phyloP scores from a whole-genome alignment of 2,113 vertebrate genomes.

The Sakesphorus luctuosus region DNA sequence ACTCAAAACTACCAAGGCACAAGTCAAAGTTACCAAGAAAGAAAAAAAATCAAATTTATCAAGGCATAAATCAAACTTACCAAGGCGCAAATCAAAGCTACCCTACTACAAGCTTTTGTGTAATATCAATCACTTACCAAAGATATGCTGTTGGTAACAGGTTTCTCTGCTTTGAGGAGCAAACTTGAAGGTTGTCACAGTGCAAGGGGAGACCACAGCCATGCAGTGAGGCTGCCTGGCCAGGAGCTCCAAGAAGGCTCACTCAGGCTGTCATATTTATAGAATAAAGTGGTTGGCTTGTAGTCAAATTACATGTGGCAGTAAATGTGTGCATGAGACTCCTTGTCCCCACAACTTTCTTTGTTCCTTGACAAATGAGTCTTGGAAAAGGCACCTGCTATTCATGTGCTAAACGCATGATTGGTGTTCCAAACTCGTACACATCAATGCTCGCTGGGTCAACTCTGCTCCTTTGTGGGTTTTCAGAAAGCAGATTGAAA shows the following conservation, averaged over 20 bases:
- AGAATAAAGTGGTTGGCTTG: not conserved
- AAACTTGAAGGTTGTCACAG: not conserved
- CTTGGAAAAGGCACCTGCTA: not conserved
- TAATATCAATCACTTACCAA: not conserved
- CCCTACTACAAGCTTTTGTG: not conserved
- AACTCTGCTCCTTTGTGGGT: not conserved
- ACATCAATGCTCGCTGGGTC: not conserved
- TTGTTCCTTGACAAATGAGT: slow-evolving; percentile 26
- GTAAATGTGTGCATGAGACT: not conserved
- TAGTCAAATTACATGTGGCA: not conserved
- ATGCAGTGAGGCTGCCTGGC: not conserved
- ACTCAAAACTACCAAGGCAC: not conserved
- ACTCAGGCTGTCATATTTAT: not conserved
- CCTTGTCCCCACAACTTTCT: not conserved
- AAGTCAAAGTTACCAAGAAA: not conserved
- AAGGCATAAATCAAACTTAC: not conserved
- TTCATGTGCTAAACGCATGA: not conserved
- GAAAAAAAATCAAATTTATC: not conserved
- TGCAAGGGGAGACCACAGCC: not conserved
- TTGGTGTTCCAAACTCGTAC: not conserved
- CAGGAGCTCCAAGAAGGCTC: not conserved
- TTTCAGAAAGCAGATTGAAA: not conserved
- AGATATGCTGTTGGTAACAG: not conserved
- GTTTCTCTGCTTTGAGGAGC: not conserved
- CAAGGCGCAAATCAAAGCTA: not conserved